phyloP scores from a whole-genome alignment of 1,140 invertebrate species.

The Drosophila jambulina region DNA sequence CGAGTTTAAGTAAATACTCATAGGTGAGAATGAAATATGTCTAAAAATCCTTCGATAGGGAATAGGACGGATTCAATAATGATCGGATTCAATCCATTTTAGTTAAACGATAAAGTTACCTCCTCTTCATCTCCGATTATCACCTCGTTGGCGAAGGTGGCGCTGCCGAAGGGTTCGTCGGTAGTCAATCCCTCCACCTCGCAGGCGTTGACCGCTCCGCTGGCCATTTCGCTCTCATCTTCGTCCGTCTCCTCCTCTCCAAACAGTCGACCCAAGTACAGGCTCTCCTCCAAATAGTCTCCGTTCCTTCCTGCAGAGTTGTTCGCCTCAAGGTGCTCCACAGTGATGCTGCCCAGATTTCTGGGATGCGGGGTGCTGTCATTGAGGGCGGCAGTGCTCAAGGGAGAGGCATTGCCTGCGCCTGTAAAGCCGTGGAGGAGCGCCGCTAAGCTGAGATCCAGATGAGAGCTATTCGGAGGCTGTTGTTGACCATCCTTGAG shows the following conservation, averaged over 20 bases:
- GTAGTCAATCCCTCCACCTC: conserved; percentile 68
- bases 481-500: conserved; percentile 81
- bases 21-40: background rate
- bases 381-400: conserved; percentile 60
- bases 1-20: background rate
- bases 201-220: conserved; percentile 58
- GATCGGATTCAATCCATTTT: background rate
- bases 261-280: conserved; percentile 42
- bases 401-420: conserved; percentile 26
- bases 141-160: conserved; percentile 62
- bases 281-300: conserved; percentile 41
- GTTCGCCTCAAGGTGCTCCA: conserved; percentile 32
- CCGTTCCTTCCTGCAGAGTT: conserved; percentile 44
- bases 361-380: conserved; percentile 78
- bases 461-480: conserved; percentile 52
- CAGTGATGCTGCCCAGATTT: conserved; percentile 48
- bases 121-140: conserved; percentile 63
- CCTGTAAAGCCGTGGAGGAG: conserved; percentile 61
- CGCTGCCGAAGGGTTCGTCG: conserved; percentile 49
- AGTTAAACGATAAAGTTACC: conserved; percentile 45
- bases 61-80: background rate
- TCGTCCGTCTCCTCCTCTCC: conserved; percentile 44
- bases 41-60: background rate
- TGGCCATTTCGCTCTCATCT: conserved; percentile 36
- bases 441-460: conserved; percentile 70